Percentiles rank a stretch among this genome's conserved stretches.
Evolutionary conservation across 2,113 vertebrate species (phyloP).

Genomic region (Symphodus melops): DNA sequence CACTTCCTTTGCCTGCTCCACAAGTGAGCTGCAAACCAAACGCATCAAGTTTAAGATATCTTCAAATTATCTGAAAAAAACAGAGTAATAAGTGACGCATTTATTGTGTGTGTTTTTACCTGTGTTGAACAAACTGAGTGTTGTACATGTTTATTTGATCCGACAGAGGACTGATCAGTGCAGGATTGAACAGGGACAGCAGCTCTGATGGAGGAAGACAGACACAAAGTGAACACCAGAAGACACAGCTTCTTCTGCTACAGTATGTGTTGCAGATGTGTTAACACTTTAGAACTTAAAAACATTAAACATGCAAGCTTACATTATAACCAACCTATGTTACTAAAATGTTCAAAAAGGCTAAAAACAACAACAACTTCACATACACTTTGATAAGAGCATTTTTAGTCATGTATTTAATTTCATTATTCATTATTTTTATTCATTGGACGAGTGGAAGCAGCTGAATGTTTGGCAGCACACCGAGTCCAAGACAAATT

Average conservation of each 20-base stretch:
- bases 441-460: no score
- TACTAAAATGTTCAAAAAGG: no score
- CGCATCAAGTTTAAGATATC: background rate
- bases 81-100: no score
- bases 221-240: background rate
- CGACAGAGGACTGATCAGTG: slow-evolving; percentile 44
- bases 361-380: no score
- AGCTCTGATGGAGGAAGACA: slow-evolving; percentile 66
- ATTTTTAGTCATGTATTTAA: no score
- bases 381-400: no score
- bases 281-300: no score
- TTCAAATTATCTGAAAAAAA: background rate
- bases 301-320: no score
- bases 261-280: background rate
- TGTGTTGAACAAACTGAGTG: slow-evolving; percentile 34
- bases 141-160: slow-evolving; percentile 27
- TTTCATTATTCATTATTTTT: no score
- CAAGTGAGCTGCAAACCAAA: slow-evolving; percentile 54
- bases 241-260: background rate
- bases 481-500: no score
- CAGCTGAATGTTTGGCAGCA: no score
- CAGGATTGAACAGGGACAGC: slow-evolving; percentile 74
- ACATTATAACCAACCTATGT: no score
- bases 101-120: slow-evolving; percentile 42
- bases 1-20: slow-evolving; percentile 66